These are phyloP conservation scores for Tigriopus californicus DNA, from an alignment of 2,888 invertebrate genomes.

Conservation along the genomic window DNA sequence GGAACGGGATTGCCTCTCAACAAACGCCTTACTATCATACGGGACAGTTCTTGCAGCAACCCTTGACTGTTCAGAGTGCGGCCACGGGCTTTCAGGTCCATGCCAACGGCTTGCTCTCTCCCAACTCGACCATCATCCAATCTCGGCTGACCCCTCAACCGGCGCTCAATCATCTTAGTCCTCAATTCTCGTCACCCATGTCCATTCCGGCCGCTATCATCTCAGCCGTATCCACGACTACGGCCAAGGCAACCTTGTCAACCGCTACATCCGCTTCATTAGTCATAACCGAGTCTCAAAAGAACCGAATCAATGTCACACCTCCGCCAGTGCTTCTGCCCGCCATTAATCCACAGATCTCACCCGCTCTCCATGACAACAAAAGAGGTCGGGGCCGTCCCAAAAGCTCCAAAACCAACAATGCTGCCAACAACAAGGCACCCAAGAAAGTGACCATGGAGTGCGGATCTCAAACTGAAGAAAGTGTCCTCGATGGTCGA, in stretches of 20 bases:
- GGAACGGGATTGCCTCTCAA: too few species aligned
- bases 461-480: slow-evolving; percentile 6
- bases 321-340: too few species aligned
- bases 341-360: too few species aligned
- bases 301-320: too few species aligned
- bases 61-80: not conserved
- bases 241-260: too few species aligned
- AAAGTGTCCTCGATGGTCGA: not conserved
- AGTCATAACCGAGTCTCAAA: too few species aligned
- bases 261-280: too few species aligned
- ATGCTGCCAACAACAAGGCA: not conserved
- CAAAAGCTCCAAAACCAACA: not conserved
- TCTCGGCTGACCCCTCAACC: too few species aligned
- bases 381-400: not conserved
- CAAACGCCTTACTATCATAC: not conserved
- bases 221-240: not conserved
- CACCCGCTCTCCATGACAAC: not conserved
- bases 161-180: too few species aligned
- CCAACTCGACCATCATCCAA: not conserved
- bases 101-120: not conserved
- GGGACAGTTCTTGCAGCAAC: not conserved
- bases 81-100: not conserved
- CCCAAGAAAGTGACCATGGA: slow-evolving; percentile 7
- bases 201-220: not conserved
- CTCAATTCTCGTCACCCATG: too few species aligned